Percentiles rank a stretch among this genome's conserved stretches.
Evolutionary conservation across 2,113 vertebrate genomes (phyloP).

Genomic region (Pithys albifrons): DNA sequence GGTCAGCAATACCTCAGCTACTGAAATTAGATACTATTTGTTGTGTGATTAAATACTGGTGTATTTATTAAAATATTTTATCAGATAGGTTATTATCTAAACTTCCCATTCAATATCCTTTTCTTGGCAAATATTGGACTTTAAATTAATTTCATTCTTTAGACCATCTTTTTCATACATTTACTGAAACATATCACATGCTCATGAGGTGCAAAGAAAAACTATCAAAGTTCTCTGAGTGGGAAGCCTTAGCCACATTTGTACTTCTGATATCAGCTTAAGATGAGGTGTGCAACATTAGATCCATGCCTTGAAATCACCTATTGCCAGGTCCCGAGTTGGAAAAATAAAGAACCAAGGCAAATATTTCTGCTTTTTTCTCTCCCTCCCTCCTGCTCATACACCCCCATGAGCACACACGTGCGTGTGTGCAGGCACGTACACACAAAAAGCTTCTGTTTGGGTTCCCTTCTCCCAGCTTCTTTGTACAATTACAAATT

Average conservation of each 20-base stretch:
- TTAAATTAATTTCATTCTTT: background rate
- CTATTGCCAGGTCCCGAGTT: background rate
- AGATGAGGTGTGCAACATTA: background rate
- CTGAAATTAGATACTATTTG: background rate
- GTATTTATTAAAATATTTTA: background rate
- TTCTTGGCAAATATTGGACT: background rate
- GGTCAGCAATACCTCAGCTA: background rate
- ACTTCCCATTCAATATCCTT: background rate
- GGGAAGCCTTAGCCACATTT: background rate
- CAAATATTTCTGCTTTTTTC: background rate
- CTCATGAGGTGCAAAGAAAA: background rate
- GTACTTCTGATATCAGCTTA: background rate
- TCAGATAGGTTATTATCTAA: background rate
- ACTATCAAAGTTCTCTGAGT: background rate
- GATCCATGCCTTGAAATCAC: background rate
- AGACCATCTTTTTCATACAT: background rate
- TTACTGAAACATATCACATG: background rate
- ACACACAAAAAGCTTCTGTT: conserved; percentile 58
- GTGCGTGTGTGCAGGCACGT: background rate
- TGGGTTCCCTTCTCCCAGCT: background rate
- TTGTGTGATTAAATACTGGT: background rate
- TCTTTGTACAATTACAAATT: conserved; percentile 6
- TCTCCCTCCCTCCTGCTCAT: background rate
- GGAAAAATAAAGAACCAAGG: background rate
- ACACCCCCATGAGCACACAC: background rate